These are phyloP conservation scores for Phataginus tetradactyla DNA, from an alignment of 2,797 vertebrate genomes.

Conservation along the genomic window DNA sequence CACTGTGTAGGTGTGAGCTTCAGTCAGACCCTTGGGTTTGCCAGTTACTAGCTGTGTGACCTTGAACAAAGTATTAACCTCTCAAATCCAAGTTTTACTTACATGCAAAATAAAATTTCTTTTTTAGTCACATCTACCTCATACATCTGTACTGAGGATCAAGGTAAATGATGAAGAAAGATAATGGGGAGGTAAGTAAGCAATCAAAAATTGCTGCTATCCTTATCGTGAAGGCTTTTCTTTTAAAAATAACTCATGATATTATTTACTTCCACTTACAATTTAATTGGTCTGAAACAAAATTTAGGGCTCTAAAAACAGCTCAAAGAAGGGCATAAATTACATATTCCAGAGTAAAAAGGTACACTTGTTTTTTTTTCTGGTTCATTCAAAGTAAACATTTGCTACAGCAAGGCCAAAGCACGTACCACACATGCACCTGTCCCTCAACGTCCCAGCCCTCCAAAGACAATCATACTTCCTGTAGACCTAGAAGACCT, in stretches of 20 bases:
- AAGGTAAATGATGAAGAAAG: not conserved
- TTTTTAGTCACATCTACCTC: not conserved
- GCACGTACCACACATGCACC: rapidly evolving
- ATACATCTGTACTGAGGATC: not conserved
- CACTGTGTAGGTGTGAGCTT: not conserved
- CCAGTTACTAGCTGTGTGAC: not conserved
- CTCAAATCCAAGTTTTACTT: not conserved
- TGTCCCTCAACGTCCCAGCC: not conserved
- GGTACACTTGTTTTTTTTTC: not conserved
- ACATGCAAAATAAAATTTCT: not conserved
- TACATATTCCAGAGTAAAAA: not conserved
- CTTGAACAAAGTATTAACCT: not conserved
- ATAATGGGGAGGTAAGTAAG: not conserved
- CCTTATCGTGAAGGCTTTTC: not conserved
- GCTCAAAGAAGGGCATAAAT: conserved; percentile 1
- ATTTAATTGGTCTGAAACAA: conserved; percentile 50
- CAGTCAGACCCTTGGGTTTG: not conserved
- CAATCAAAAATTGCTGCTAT: not conserved
- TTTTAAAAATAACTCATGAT: conserved; percentile 18
- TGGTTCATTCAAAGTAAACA: not conserved
- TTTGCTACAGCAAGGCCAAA: not conserved
- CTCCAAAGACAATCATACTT: not conserved
- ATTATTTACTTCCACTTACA: conserved; percentile 23
- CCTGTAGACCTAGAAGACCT: not conserved
- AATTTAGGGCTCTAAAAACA: conserved; percentile 16